Percentiles rank a stretch among this genome's conserved stretches.
Conservation (phyloP, 2,888 invertebrate species). For the Chironomus tentans region DNA sequence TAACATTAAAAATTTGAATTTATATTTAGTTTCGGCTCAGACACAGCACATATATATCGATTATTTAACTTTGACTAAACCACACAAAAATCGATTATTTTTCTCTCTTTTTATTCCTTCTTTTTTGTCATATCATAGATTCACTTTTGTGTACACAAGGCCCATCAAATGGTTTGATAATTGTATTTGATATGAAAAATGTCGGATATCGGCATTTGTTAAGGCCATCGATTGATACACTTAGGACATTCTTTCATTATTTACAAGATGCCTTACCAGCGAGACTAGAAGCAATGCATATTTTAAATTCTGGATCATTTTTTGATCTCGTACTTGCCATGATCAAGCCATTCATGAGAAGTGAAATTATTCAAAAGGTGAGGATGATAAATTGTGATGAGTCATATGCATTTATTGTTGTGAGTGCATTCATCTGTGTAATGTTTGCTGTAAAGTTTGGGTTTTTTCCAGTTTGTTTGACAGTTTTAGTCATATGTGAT, state of each 20-base stretch:
- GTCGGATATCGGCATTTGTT: conserved; percentile 53
- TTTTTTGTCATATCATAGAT: conserved; percentile 41
- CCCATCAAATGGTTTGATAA: conserved; percentile 53
- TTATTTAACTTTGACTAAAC: too few species aligned
- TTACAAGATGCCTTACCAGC: conserved; percentile 61
- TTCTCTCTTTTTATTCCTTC: background rate
- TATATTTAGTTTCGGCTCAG: too few species aligned
- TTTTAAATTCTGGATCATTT: conserved; percentile 53
- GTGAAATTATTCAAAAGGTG: conserved; percentile 48
- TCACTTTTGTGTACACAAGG: conserved; percentile 49
- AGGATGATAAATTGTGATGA: background rate
- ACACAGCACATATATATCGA: too few species aligned
- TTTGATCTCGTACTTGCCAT: conserved; percentile 51
- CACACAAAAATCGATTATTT: background rate
- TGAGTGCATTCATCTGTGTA: too few species aligned
- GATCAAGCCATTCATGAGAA: conserved; percentile 52
- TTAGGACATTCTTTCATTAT: conserved; percentile 56
- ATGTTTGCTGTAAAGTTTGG: too few species aligned
- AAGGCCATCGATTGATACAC: conserved; percentile 47
- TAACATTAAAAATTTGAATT: too few species aligned
- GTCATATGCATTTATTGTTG: too few species aligned
- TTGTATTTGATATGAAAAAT: conserved; percentile 59
- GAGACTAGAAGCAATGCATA: conserved; percentile 55
- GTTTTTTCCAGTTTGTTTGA: too few species aligned
- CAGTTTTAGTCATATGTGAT: background rate